Evolutionary conservation across 2,113 vertebrate genomes (phyloP).

Genomic region (Tupaia tana): DNA sequence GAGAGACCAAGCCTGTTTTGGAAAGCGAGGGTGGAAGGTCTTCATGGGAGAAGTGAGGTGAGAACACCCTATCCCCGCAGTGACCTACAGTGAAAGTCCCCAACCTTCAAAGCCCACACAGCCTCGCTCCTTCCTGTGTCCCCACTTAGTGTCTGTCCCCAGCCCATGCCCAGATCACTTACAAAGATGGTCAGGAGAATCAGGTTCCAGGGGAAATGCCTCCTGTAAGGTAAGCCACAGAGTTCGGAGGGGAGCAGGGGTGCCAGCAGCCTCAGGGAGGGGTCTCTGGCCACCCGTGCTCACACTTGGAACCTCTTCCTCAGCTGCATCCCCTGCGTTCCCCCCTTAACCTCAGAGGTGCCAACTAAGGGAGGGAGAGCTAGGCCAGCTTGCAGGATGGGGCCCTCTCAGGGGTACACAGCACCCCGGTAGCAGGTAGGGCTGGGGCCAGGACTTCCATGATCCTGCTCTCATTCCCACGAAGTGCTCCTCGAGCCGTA

Average conservation of each 20-base stretch:
- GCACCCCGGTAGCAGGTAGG: background rate
- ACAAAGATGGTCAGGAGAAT: slow-evolving; percentile 95
- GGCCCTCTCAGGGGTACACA: background rate
- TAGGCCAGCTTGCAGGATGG: background rate
- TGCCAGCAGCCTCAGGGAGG: background rate
- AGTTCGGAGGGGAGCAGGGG: background rate
- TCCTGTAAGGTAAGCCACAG: slow-evolving; percentile 87
- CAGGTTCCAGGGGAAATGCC: slow-evolving; percentile 96
- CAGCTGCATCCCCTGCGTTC: background rate
- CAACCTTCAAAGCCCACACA: background rate
- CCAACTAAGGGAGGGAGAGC: background rate
- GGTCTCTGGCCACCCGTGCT: background rate
- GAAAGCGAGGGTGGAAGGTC: background rate
- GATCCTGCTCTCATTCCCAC: background rate
- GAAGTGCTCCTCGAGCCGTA: background rate
- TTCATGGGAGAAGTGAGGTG: background rate
- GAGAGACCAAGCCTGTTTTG: background rate
- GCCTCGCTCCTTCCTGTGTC: background rate
- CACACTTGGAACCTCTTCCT: background rate
- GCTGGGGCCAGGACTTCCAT: background rate
- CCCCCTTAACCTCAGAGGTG: background rate
- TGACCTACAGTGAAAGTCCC: background rate
- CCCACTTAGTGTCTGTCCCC: background rate
- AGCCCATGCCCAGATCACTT: slow-evolving; percentile 80
- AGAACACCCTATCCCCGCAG: background rate